These are phyloP conservation scores for Maccullochella peelii DNA, from an alignment of 2,113 vertebrate species.

Conservation along the genomic window DNA sequence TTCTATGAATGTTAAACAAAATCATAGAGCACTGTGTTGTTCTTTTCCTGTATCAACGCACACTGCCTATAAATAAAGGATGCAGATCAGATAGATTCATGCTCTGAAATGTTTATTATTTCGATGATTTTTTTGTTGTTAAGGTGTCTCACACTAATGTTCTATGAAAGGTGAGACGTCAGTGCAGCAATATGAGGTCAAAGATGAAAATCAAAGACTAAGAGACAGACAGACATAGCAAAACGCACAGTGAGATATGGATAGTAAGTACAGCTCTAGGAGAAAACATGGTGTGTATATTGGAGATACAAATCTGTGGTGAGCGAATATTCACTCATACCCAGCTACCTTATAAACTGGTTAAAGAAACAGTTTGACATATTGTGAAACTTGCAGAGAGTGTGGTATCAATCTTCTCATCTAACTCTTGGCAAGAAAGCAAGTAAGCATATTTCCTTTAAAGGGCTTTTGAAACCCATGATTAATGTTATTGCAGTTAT, in stretches of 20 bases:
- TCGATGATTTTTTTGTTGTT: constrained; percentile 1
- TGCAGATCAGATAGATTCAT: constrained; percentile 16
- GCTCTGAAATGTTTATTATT: constrained; percentile 19
- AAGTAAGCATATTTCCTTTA: neutral
- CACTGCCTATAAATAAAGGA: constrained; percentile 50
- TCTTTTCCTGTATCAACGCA: constrained; percentile 20
- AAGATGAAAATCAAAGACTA: neutral
- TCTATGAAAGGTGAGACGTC: neutral
- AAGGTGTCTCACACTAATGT: neutral
- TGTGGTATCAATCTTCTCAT: neutral
- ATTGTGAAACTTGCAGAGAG: neutral
- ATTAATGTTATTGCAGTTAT: neutral
- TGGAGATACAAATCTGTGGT: too few species aligned
- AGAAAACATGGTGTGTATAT: neutral
- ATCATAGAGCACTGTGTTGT: neutral
- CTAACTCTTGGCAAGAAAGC: neutral
- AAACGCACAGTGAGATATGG: neutral
- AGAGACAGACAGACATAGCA: neutral
- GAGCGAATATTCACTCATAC: too few species aligned
- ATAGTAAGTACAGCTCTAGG: neutral
- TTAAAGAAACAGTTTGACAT: neutral
- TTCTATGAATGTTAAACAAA: neutral
- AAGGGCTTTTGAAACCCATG: neutral
- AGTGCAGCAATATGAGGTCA: neutral
- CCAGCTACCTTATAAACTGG: too few species aligned